Percentiles rank a stretch among this genome's conserved stretches.
These are phyloP conservation scores for Tympanoctomys barrerae DNA, from an alignment of 2,797 vertebrate species.

Conservation along the genomic window DNA sequence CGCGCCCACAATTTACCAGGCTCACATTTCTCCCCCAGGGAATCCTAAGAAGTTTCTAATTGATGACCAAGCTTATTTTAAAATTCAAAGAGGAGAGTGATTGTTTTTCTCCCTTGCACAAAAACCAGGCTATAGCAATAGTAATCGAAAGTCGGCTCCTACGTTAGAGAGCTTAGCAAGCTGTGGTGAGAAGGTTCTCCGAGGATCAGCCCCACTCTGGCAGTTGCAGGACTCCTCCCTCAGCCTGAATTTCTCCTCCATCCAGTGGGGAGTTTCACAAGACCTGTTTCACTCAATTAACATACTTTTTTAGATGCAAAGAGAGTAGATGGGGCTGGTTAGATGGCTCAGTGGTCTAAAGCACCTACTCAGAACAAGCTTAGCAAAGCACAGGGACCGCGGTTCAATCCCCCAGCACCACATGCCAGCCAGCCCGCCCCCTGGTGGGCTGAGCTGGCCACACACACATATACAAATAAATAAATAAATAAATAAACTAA, in stretches of 20 bases:
- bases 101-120: conserved; percentile 42
- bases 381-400: too few species aligned
- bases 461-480: too few species aligned
- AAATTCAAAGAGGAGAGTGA: conserved; percentile 74
- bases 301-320: not conserved
- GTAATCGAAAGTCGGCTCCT: conserved; percentile 15
- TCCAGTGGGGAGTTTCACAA: conserved; percentile 4
- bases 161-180: conserved; percentile 11
- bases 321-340: not conserved
- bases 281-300: not conserved
- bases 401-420: too few species aligned
- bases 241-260: not conserved
- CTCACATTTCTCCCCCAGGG: conserved; percentile 70
- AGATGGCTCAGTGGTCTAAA: too few species aligned
- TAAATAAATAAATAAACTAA: too few species aligned
- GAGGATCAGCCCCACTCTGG: too few species aligned
- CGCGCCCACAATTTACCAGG: conserved; percentile 44
- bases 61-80: conserved; percentile 67
- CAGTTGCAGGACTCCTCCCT: not conserved
- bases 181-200: not conserved
- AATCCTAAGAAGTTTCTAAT: conserved; percentile 72
- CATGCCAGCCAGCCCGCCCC: too few species aligned
- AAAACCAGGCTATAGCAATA: conserved; percentile 31
- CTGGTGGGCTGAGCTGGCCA: too few species aligned
- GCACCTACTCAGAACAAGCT: too few species aligned